These are phyloP conservation scores for Noctuana brunneofusca DNA, from an alignment of 2,888 invertebrate genomes.

Conservation along the genomic window DNA sequence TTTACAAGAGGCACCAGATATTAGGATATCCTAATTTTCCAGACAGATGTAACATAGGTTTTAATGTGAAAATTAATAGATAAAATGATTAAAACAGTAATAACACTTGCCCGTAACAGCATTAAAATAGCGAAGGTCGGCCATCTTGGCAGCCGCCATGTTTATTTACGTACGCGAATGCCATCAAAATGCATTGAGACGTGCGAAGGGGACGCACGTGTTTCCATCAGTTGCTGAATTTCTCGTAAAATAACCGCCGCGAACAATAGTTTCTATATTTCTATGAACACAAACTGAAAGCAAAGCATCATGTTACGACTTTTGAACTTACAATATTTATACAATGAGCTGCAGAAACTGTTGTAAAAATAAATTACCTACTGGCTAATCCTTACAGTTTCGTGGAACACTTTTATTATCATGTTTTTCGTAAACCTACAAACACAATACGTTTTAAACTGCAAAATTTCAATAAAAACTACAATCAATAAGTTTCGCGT, in stretches of 20 bases:
- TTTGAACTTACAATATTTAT: background rate
- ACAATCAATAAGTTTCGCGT: too few relatives aligned
- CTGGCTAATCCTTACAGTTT: background rate
- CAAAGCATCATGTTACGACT: conserved; percentile 41
- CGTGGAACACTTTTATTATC: too few relatives aligned
- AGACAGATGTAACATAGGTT: background rate
- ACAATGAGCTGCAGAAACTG: background rate
- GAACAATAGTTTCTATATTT: background rate
- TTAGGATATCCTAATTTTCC: background rate
- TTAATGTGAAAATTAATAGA: background rate
- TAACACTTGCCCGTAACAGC: conserved; percentile 49
- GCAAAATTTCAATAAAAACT: too few relatives aligned
- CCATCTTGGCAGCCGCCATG: conserved; percentile 76
- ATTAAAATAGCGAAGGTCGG: conserved; percentile 79
- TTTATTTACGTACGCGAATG: conserved; percentile 80
- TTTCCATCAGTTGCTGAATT: conserved; percentile 43
- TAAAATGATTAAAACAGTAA: conserved; percentile 22
- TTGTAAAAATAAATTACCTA: background rate
- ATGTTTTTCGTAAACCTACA: background rate
- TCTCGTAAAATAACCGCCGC: background rate
- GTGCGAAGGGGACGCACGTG: conserved; percentile 57
- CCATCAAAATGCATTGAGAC: conserved; percentile 71
- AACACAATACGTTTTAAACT: background rate
- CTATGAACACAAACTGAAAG: background rate
- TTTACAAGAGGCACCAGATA: background rate